Percentiles rank a stretch among this genome's conserved stretches.
Conservation (phyloP, 2,797 vertebrate species). For the Remorina albescens region DNA sequence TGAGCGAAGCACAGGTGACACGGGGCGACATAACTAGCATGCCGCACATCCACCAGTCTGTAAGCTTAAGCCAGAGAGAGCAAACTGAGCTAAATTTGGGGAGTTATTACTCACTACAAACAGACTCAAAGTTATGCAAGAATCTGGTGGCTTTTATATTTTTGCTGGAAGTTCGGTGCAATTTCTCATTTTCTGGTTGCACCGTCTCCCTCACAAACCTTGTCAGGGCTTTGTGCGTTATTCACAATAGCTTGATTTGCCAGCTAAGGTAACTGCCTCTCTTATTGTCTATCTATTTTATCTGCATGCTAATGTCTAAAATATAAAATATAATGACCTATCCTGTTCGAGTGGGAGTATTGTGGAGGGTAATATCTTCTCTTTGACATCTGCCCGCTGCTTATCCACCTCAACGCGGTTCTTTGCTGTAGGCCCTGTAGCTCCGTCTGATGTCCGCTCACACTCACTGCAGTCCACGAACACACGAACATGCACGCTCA, state of each 20-base stretch:
- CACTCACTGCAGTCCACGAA: conserved; percentile 30
- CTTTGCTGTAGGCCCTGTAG: conserved; percentile 57
- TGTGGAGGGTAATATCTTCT: conserved; percentile 73
- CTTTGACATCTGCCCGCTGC: conserved; percentile 75
- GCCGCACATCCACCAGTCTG: conserved; percentile 66
- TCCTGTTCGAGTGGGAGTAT: conserved; percentile 69
- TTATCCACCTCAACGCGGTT: conserved; percentile 63
- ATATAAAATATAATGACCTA: conserved; percentile 31
- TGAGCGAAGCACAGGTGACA: conserved; percentile 72
- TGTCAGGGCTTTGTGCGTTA: conserved; percentile 25
- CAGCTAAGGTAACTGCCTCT: conserved; percentile 33
- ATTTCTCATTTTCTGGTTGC: conserved; percentile 11
- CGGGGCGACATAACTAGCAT: conserved; percentile 64
- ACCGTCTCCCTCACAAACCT: conserved; percentile 32
- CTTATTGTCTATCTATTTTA: conserved; percentile 49
- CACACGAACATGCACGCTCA: conserved; percentile 1
- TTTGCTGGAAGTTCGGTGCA: conserved; percentile 41
- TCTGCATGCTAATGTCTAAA: conserved; percentile 62
- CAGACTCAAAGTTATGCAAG: conserved; percentile 63
- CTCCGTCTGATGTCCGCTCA: conserved; percentile 77
- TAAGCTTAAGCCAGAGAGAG: conserved; percentile 66
- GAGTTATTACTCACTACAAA: conserved; percentile 55
- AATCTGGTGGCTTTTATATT: conserved; percentile 45
- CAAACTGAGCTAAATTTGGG: conserved; percentile 67
- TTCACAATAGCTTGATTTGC: conserved; percentile 36